A percentile compares a stretch with the other conserved stretches of the same genome.
phyloP scores from a whole-genome alignment of 1,140 invertebrate genomes.

The Vanessa atalanta region DNA sequence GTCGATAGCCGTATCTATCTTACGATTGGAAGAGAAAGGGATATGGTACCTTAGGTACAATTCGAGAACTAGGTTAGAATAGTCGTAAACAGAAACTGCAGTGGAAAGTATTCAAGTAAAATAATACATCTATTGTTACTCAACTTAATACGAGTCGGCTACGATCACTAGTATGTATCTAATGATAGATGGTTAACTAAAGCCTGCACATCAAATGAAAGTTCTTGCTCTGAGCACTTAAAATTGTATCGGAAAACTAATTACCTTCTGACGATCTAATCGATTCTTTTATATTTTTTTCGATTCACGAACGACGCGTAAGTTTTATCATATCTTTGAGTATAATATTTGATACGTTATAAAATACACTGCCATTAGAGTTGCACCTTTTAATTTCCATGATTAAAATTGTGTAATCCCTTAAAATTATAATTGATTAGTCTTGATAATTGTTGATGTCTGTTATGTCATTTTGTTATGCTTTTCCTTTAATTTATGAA shows the following conservation, averaged over 20 bases:
- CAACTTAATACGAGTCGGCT: constrained; percentile 12
- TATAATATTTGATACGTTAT: too few relatives aligned
- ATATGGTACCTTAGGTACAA: constrained; percentile 65
- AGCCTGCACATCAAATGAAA: not conserved
- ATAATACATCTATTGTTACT: constrained; percentile 46
- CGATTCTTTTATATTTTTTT: not conserved
- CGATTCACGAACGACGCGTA: not conserved
- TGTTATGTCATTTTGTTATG: not conserved
- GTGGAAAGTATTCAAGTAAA: constrained; percentile 53
- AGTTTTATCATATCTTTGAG: not conserved
- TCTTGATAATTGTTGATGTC: not conserved
- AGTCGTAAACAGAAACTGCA: constrained; percentile 58
- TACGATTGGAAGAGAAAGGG: constrained; percentile 73
- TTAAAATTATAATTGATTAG: not conserved
- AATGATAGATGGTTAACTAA: constrained; percentile 7
- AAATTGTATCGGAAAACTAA: not conserved
- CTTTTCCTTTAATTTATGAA: not conserved
- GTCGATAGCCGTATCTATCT: constrained; percentile 64
- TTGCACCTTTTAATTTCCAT: too few relatives aligned
- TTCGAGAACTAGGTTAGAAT: constrained; percentile 60
- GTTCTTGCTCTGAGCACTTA: not conserved
- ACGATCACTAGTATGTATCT: constrained; percentile 5
- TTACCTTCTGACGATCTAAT: not conserved
- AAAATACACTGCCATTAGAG: too few relatives aligned
- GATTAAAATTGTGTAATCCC: not conserved